A percentile compares a stretch with the other conserved stretches of the same genome.
Conservation (phyloP, 23 tunicate genomes). For the Trididemnum clinides region DNA sequence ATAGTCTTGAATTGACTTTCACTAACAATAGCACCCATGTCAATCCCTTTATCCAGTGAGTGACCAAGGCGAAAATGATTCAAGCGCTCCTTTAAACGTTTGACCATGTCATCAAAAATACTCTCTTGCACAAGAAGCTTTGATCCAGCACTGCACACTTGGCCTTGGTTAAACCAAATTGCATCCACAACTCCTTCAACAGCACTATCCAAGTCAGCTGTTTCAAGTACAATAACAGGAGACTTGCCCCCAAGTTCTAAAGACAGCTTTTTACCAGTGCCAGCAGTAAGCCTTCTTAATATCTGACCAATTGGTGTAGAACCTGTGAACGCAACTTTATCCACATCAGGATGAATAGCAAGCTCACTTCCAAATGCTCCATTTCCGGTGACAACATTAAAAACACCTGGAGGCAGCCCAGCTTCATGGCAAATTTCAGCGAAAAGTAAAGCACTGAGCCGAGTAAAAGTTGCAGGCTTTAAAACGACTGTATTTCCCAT, state of each 20-base stretch:
- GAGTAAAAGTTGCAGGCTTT: constrained; percentile 93
- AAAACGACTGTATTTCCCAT: constrained; percentile 97
- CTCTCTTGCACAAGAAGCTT: constrained; percentile 89
- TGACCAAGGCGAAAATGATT: constrained; percentile 87
- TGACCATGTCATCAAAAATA: constrained; percentile 73
- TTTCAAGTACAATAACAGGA: constrained; percentile 92
- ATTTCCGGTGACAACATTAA: constrained; percentile 96
- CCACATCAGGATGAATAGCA: constrained; percentile 91
- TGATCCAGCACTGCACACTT: constrained; percentile 98
- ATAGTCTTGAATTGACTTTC: constrained; percentile 78
- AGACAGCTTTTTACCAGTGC: constrained; percentile 88
- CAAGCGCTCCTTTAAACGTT: constrained; percentile 75
- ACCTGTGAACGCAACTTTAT: constrained; percentile 98
- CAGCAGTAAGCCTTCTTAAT: constrained; percentile 82
- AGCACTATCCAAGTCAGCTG: constrained; percentile 89
- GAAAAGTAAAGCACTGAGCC: constrained; percentile 80
- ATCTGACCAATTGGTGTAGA: constrained; percentile 92
- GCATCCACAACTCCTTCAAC: constrained; percentile 98
- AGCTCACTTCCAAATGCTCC: constrained; percentile 92
- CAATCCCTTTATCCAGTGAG: constrained; percentile 92
- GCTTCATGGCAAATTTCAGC: constrained; percentile 98
- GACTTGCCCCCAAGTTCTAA: constrained; percentile 96
- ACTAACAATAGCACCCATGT: constrained; percentile 95
- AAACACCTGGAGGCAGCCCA: constrained; percentile 96
- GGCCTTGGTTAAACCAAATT: constrained; percentile 95